These are phyloP conservation scores for Aphaenogaster rudis DNA, from an alignment of 1,140 invertebrate genomes.

Conservation along the genomic window DNA sequence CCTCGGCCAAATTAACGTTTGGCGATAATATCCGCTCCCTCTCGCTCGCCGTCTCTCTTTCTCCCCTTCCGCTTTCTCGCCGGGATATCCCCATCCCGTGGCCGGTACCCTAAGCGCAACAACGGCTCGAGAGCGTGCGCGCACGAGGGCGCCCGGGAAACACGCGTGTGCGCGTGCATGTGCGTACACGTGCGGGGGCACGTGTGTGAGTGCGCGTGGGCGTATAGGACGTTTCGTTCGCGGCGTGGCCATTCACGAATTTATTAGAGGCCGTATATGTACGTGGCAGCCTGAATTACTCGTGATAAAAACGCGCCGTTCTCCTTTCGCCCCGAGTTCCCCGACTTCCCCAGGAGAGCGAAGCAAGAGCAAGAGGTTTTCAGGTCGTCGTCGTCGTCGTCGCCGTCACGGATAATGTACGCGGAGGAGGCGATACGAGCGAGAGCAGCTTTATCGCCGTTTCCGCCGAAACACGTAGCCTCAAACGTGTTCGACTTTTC, in stretches of 20 bases:
- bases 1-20: conserved; percentile 87
- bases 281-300: conserved; percentile 75
- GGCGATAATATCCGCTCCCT: conserved; percentile 86
- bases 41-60: conserved; percentile 71
- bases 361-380: neutral
- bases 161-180: neutral
- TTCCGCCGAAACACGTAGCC: conserved; percentile 46
- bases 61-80: neutral
- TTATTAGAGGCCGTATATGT: conserved; percentile 74
- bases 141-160: neutral
- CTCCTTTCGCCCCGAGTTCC: conserved; percentile 47
- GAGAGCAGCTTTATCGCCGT: conserved; percentile 53
- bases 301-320: conserved; percentile 71
- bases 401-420: conserved; percentile 40
- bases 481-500: conserved; percentile 42
- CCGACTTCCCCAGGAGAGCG: neutral
- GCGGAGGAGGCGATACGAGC: conserved; percentile 44
- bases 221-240: conserved; percentile 72
- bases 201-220: conserved; percentile 52
- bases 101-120: conserved; percentile 68
- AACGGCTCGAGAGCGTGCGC: conserved; percentile 34
- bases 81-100: conserved; percentile 60
- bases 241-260: conserved; percentile 72
- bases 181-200: neutral
- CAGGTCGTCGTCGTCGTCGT: conserved; percentile 7